Conservation (phyloP, 2,797 vertebrate species). For the Denticeps clupeoides region DNA sequence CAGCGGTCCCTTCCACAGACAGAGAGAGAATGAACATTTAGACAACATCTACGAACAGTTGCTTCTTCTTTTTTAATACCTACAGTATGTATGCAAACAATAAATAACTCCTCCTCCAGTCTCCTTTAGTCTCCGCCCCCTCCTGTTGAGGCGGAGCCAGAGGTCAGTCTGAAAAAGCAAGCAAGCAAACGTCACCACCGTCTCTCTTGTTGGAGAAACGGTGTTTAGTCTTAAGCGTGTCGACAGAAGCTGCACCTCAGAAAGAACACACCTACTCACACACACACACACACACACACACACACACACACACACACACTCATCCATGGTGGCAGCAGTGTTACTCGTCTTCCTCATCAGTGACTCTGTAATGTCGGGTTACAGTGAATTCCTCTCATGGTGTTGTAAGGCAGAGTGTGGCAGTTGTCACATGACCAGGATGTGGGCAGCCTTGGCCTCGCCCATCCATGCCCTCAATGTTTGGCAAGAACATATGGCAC, state of each 20-base stretch:
- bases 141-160: too few species aligned
- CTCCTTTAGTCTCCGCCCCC: neutral
- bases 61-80: slow-evolving; percentile 24
- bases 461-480: neutral
- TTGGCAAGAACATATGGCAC: slow-evolving; percentile 16
- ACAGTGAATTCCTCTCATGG: slow-evolving; percentile 13
- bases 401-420: slow-evolving; percentile 53
- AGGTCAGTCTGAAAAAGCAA: too few species aligned
- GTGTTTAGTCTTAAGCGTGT: too few species aligned
- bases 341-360: slow-evolving; percentile 1
- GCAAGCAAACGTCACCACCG: too few species aligned
- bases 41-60: slow-evolving; percentile 57
- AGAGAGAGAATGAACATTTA: slow-evolving; percentile 44
- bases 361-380: slow-evolving; percentile 34
- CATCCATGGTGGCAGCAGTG: slow-evolving; percentile 22
- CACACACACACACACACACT: slow-evolving; percentile 45
- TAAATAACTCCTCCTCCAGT: slow-evolving; percentile 39
- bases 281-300: slow-evolving; percentile 54
- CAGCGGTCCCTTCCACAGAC: slow-evolving; percentile 44
- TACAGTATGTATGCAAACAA: slow-evolving; percentile 48
- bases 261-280: slow-evolving; percentile 49
- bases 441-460: neutral
- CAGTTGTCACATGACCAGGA: slow-evolving; percentile 5
- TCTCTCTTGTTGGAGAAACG: too few species aligned
- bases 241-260: slow-evolving; percentile 54